These are phyloP conservation scores for Lemur catta DNA, from an alignment of 2,797 vertebrate species.

Conservation along the genomic window DNA sequence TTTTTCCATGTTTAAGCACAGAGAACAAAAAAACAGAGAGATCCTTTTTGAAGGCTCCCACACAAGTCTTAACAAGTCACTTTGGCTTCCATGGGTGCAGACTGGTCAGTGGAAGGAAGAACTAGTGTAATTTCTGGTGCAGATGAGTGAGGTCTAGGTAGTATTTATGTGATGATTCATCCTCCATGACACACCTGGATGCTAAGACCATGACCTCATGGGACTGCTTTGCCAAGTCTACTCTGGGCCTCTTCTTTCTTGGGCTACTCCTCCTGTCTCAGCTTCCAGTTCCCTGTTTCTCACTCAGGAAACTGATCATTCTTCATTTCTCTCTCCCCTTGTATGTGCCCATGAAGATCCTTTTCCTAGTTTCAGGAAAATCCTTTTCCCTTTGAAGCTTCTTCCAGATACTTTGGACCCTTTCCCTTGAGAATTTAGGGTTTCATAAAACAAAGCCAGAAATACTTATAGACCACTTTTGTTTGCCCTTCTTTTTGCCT, in stretches of 20 bases:
- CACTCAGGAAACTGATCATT: neutral
- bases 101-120: neutral
- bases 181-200: neutral
- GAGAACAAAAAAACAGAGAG: neutral
- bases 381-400: neutral
- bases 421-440: neutral
- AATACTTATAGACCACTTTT: neutral
- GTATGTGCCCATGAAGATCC: neutral
- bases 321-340: neutral
- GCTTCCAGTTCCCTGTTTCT: neutral
- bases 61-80: neutral
- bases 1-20: neutral
- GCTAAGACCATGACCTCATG: neutral
- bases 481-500: neutral
- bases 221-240: conserved; percentile 1
- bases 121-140: neutral
- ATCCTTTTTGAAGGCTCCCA: neutral
- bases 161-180: neutral
- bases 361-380: neutral
- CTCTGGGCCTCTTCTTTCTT: neutral
- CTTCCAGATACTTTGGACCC: neutral
- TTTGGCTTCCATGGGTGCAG: neutral
- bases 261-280: neutral
- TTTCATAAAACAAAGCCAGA: conserved; percentile 23
- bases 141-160: neutral